Evolutionary conservation across 2,888 invertebrate genomes (phyloP), one percentile per base, ranked within the genome.

Genomic region (Cerceris rybyensis): DNA sequence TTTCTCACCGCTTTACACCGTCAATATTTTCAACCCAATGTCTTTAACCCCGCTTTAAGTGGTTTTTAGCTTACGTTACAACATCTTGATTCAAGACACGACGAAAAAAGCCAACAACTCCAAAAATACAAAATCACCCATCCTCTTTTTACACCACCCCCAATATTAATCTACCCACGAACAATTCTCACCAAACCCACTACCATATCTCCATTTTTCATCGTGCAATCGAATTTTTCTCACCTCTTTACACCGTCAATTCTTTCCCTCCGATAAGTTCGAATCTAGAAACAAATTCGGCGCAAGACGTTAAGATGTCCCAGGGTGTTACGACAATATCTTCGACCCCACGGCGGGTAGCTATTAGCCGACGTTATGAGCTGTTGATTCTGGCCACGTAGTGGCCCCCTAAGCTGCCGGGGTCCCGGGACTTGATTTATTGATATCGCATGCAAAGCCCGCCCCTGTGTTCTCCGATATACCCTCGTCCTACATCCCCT

Each of bases 361-460:
- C 92, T 92, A 92, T 92, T 92, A 92, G 92, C 91, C 90, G 87
- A 87, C 91, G 92, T 92, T 92, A 92, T 92, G 92, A 92, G 92
- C 92, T 92, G 92, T 92, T 92, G 92, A 92, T 92, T 92, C 92
- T 91, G 90, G 91, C 92, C 92, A 92, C 91, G 92, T 92, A 92
- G 91, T 90, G 86, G 89, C 87, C 88, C 90, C 90, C 90, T 92
- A 92, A 91, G 92, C 92, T 90, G 89, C 88, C 84, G 80, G 86
- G 90, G 89, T 87, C 89, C 88, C 87, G 88, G 86, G 87, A 91
- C 92, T 92, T 92, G 92, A 92, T 92, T 92, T 92, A 92, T 92
- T 92, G 92, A 92, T 92, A 92, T 92, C 92, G 92, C 92, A 92
- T 92, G 92, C 92, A 92, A 92, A 92, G 92, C 92, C 92, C 90